phyloP scores from a whole-genome alignment of 2,888 invertebrate species.

The Aproaerema taeniolella region DNA sequence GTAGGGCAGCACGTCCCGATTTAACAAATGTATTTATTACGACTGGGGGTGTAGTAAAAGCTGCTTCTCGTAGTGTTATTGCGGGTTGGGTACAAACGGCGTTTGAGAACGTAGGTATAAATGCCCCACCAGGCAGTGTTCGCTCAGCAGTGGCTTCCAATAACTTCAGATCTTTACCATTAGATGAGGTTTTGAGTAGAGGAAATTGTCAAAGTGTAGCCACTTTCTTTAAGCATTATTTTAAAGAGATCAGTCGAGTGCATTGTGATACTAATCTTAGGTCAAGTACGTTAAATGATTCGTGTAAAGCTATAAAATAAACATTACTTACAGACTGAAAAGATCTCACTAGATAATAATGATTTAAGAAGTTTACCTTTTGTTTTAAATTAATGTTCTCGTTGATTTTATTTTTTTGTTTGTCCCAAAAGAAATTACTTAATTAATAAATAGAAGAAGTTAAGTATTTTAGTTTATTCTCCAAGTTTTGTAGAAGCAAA shows the following conservation, averaged over 20 bases:
- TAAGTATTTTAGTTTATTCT: too few species aligned
- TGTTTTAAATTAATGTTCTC: background rate
- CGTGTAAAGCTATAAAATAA: constrained; percentile 1
- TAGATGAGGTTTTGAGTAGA: constrained; percentile 7
- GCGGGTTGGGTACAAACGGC: constrained; percentile 6
- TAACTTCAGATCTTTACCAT: background rate
- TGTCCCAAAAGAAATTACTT: too few species aligned
- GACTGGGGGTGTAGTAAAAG: constrained; percentile 1
- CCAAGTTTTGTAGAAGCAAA: background rate
- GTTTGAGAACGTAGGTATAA: constrained; percentile 5
- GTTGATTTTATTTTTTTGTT: background rate
- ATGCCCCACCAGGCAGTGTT: constrained; percentile 2
- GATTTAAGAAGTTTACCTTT: background rate
- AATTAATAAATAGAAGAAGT: too few species aligned
- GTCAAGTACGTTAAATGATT: background rate
- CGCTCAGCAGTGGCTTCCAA: constrained; percentile 8
- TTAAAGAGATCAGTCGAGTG: background rate
- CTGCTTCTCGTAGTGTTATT: constrained; percentile 4
- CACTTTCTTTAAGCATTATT: constrained; percentile 6
- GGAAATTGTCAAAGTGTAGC: constrained; percentile 6
- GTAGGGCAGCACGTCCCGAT: background rate
- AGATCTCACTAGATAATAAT: background rate
- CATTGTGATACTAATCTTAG: background rate
- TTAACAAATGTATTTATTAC: constrained; percentile 4
- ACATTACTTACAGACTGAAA: constrained; percentile 1